These are phyloP conservation scores for Idaea aversata DNA, from an alignment of 2,888 invertebrate species.

Conservation along the genomic window DNA sequence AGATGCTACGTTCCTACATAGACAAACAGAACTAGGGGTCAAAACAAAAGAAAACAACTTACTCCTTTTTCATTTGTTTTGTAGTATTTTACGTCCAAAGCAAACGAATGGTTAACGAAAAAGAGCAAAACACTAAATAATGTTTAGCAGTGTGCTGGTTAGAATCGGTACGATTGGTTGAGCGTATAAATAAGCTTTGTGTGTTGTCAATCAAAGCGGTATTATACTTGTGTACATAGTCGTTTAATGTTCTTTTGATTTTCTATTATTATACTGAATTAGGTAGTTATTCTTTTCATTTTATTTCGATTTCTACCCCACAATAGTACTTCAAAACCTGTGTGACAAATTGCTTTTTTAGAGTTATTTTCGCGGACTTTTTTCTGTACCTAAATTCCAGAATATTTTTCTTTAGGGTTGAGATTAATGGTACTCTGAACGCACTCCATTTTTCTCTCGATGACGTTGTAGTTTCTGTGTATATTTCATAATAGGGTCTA, in stretches of 20 bases:
- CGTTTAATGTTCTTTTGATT: neutral
- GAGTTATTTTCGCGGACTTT: neutral
- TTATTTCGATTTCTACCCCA: neutral
- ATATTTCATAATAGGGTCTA: neutral
- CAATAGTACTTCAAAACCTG: neutral
- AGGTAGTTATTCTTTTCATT: neutral
- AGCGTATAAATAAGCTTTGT: slow-evolving; percentile 1
- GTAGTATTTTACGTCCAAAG: no score
- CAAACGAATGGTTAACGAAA: neutral
- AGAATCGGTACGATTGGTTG: neutral
- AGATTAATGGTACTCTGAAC: neutral
- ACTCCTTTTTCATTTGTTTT: no score
- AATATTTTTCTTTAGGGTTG: neutral
- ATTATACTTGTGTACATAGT: neutral
- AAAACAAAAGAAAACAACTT: neutral
- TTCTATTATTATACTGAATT: neutral
- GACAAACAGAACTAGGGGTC: neutral
- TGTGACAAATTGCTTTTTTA: neutral
- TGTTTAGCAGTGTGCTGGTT: neutral
- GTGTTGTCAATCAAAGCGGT: neutral
- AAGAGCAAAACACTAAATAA: neutral
- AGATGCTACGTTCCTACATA: neutral
- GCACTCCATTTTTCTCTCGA: neutral
- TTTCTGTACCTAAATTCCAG: neutral
- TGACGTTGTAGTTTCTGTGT: neutral